Conservation (phyloP, 2,888 invertebrate genomes). For the Eupithecia dodoneata region DNA sequence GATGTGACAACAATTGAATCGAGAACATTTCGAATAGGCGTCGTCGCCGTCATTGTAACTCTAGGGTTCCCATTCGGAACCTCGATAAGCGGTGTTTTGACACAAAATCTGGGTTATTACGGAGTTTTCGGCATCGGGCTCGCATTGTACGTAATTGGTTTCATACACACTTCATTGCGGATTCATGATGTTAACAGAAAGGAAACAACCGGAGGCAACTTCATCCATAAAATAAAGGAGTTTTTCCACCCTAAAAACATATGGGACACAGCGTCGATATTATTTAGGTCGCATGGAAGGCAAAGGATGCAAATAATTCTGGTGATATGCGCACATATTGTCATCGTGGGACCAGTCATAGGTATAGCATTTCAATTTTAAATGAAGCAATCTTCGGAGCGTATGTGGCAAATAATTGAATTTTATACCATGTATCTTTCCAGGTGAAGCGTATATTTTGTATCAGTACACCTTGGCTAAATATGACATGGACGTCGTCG, state of each 20-base stretch:
- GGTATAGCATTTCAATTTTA: conserved; percentile 59
- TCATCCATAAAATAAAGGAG: conserved; percentile 53
- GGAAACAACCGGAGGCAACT: conserved; percentile 58
- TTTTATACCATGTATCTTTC: conserved; percentile 42
- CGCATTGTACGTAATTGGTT: conserved; percentile 63
- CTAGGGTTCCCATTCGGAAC: conserved; percentile 79
- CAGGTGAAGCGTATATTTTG: conserved; percentile 79
- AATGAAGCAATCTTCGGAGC: conserved; percentile 17
- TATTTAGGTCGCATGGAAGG: conserved; percentile 60
- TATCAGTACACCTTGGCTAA: conserved; percentile 79
- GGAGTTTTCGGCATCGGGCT: conserved; percentile 72
- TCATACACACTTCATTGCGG: conserved; percentile 66
- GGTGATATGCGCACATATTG: conserved; percentile 70
- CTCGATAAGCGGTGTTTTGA: conserved; percentile 80
- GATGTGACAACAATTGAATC: conserved; percentile 84
- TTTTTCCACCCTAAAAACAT: conserved; percentile 72
- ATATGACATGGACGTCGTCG: conserved; percentile 80
- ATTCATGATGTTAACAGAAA: conserved; percentile 67
- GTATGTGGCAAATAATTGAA: conserved; percentile 5
- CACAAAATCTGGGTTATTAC: conserved; percentile 73
- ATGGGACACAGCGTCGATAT: conserved; percentile 72
- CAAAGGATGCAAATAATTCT: conserved; percentile 63
- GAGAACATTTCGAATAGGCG: conserved; percentile 85
- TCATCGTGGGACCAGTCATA: conserved; percentile 73
- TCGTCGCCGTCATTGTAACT: conserved; percentile 82